Conservation (phyloP, 1,140 invertebrate species). For the Onthophagus taurus region DNA sequence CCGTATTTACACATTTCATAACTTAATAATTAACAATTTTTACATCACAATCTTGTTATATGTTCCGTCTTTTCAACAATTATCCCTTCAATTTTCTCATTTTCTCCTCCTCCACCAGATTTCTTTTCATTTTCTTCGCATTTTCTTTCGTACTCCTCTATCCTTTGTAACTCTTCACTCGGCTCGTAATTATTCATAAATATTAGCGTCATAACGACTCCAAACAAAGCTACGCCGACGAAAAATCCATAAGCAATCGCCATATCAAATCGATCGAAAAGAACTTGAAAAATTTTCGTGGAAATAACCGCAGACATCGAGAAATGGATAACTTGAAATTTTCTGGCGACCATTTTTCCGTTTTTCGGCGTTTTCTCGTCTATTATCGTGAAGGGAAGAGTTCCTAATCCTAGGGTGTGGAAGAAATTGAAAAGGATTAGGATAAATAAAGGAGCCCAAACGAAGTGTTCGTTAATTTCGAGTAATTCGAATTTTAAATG, state of each 20-base stretch:
- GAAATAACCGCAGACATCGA: conserved; percentile 19
- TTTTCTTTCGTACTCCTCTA: neutral
- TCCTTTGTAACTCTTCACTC: conserved; percentile 8
- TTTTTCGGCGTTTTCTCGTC: conserved; percentile 14
- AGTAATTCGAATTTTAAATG: conserved; percentile 12
- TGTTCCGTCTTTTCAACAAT: too few species aligned
- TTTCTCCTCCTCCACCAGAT: too few species aligned
- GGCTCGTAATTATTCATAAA: conserved; percentile 5
- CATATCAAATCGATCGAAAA: conserved; percentile 15
- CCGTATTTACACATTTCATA: too few species aligned
- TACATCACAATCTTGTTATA: too few species aligned
- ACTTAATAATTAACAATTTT: too few species aligned
- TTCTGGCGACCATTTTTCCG: conserved; percentile 9
- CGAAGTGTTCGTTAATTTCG: conserved; percentile 7
- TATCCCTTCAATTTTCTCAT: too few species aligned
- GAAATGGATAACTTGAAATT: conserved; percentile 18
- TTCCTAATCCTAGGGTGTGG: conserved; percentile 17
- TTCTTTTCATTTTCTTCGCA: neutral
- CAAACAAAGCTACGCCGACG: neutral
- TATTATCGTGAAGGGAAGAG: conserved; percentile 12
- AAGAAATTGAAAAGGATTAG: conserved; percentile 17
- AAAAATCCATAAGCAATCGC: conserved; percentile 2
- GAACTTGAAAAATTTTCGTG: conserved; percentile 20
- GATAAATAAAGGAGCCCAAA: conserved; percentile 16
- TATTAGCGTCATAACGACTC: neutral